Evolutionary conservation across 2,797 vertebrate genomes (phyloP).

Genomic region (Periparus ater): DNA sequence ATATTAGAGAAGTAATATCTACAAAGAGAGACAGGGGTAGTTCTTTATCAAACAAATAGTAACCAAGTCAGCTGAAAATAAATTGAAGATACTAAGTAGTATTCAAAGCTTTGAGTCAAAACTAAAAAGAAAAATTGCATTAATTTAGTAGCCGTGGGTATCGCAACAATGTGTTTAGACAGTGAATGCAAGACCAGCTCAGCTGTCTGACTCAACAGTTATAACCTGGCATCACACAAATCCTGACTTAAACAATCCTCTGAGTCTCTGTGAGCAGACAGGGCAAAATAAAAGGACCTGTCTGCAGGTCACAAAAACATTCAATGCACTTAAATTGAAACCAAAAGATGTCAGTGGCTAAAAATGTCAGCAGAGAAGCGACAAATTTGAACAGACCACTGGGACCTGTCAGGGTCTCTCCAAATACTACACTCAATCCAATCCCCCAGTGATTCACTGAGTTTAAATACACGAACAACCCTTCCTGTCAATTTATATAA

Average conservation of each 20-base stretch:
- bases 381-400: not conserved
- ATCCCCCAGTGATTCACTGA: not conserved
- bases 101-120: not conserved
- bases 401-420: not conserved
- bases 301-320: not conserved
- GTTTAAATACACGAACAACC: not conserved
- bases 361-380: not conserved
- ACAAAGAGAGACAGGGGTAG: not conserved
- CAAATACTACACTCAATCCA: not conserved
- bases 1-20: not conserved
- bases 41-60: not conserved
- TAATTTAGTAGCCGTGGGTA: not conserved
- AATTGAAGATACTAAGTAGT: not conserved
- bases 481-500: not conserved
- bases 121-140: not conserved
- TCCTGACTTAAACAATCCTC: slow-evolving; percentile 5
- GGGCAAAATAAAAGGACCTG: not conserved
- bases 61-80: not conserved
- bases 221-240: not conserved
- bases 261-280: not conserved
- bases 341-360: not conserved
- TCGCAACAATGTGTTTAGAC: not conserved
- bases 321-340: not conserved
- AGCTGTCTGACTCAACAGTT: not conserved
- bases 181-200: not conserved